Evolutionary conservation across 2,888 invertebrate species (phyloP).

Genomic region (Fragum fragum): DNA sequence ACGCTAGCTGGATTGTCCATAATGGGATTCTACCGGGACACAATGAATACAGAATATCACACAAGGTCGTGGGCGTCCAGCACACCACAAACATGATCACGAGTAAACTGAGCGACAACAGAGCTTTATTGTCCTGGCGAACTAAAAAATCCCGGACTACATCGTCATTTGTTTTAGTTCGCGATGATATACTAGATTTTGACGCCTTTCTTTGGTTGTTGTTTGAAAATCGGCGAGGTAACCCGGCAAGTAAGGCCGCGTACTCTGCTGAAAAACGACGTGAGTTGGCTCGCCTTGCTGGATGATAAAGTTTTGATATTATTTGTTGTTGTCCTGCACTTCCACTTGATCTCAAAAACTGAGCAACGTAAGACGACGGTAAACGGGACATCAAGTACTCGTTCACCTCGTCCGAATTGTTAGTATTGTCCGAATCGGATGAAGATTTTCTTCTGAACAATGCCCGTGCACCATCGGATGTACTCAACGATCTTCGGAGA

Average conservation of each 20-base stretch:
- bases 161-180: constrained; percentile 71
- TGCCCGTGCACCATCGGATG: constrained; percentile 73
- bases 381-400: constrained; percentile 30
- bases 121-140: constrained; percentile 82
- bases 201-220: constrained; percentile 39
- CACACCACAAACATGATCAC: constrained; percentile 78
- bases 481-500: constrained; percentile 79
- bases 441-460: constrained; percentile 74
- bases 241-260: constrained; percentile 35
- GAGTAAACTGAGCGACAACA: constrained; percentile 76
- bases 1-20: constrained; percentile 67
- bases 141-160: constrained; percentile 77
- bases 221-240: constrained; percentile 43
- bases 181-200: constrained; percentile 48
- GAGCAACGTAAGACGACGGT: constrained; percentile 28
- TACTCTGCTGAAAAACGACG: constrained; percentile 45
- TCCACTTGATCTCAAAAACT: constrained; percentile 14
- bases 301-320: constrained; percentile 13
- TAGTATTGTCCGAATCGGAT: constrained; percentile 65
- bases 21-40: constrained; percentile 63
- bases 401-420: constrained; percentile 39
- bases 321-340: not conserved
- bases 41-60: constrained; percentile 69
- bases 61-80: constrained; percentile 78
- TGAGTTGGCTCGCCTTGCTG: constrained; percentile 29